Evolutionary conservation across 2,888 invertebrate genomes (phyloP).

Genomic region (Carcina quercana): DNA sequence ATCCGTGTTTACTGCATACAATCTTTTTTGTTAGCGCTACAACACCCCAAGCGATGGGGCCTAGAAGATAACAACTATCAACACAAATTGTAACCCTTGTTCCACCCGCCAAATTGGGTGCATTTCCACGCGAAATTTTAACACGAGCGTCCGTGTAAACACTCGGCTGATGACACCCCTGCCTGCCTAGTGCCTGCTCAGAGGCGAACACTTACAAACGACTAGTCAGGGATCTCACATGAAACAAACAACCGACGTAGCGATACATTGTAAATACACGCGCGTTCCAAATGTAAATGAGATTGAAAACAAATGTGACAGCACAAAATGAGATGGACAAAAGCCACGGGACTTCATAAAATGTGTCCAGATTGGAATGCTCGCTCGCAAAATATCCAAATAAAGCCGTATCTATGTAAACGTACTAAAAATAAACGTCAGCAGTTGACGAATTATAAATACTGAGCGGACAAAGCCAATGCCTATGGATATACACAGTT

Average conservation of each 20-base stretch:
- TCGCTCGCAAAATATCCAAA: neutral
- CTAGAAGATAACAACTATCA: constrained; percentile 60
- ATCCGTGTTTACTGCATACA: too few species aligned
- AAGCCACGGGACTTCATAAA: neutral
- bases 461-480: constrained; percentile 47
- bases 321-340: neutral
- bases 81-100: constrained; percentile 66
- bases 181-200: constrained; percentile 8
- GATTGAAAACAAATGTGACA: neutral
- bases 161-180: constrained; percentile 28
- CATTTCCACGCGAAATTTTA: constrained; percentile 62
- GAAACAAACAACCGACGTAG: too few species aligned
- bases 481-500: constrained; percentile 29
- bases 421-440: constrained; percentile 20
- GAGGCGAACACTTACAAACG: too few species aligned
- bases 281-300: neutral
- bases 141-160: constrained; percentile 45
- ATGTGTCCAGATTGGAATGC: neutral
- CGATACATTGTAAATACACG: neutral
- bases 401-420: neutral
- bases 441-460: constrained; percentile 43
- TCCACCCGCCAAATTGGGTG: constrained; percentile 65
- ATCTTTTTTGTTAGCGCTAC: constrained; percentile 44
- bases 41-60: constrained; percentile 42
- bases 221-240: too few species aligned